Base-by-base conservation (phyloP, 2,888 invertebrate genomes). In the Pseudococcus longispinus region DNA sequence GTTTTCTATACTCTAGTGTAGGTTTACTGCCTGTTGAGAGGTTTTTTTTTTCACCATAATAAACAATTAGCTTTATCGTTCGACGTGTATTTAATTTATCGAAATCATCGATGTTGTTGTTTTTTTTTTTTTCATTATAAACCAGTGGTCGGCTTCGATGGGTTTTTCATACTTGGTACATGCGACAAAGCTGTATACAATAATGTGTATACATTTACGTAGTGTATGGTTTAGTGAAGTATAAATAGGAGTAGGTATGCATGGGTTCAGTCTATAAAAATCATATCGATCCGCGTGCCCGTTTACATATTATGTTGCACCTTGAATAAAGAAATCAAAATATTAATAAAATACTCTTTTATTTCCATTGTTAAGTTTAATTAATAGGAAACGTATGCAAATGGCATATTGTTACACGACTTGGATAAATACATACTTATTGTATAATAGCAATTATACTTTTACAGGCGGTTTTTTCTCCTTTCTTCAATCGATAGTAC, bases 241-340 rank as follows among this genome's bases (percentile, higher is more conserved):
- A 60, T 55, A 55, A 8, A 55, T n/a, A 55, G 4, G 6, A 60
- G 60, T 51, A 60, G 60, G 23, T 20, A 23, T 29, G 9, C 37
- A 8, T 37, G 18, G 5, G 29, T 70, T 15, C 29, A 29, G 55
- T 20, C 60, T 18, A 70, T 70, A 70, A 70, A 70, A 70, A 70
- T 70, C 70, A 70, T 70, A 70, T 70, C 70, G 29, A 70, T 29
- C 29, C 70, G 70, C 70, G 70, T 70, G 29, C 70, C 29, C 70
- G 29, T 70, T 70, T 70, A 29, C 70, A 70, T 70, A 70, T 70
- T 70, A 70, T 70, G 70, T 29, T 70, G 70, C 70, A 32, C 70
- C 29, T 70, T 29, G 70, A 29, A 70, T 70, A 70, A 70, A 70
- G 70, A 70, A 70, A 70, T 70, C 70, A 70, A 70, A 70, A 70